Evolutionary conservation across 2,888 invertebrate species (phyloP), one percentile per base, ranked within the genome.

Genomic region (Lycia hirtaria): DNA sequence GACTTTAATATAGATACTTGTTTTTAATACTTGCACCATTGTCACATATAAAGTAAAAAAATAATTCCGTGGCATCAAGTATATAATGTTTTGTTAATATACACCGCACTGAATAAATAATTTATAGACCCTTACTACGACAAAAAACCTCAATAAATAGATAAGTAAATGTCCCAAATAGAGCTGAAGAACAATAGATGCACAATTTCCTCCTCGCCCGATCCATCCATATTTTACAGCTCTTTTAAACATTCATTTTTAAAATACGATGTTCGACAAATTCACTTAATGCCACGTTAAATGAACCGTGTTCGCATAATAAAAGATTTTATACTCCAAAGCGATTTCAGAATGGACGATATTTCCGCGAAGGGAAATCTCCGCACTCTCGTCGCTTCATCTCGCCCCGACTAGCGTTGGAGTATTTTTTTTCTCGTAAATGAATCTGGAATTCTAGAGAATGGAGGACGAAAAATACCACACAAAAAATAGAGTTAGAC

Each of bases 261-360:
- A 82, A 85, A 89, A 87, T 84, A 88, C 85, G 85, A 82, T 87
- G 88, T 89, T 88, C 87, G 83, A 89, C 89, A 89, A 89, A 90
- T 89, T 89, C 89, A 88, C 89, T 90, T 89, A 88, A 88, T 87
- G 87, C 85, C 77, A 83, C 83, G 88, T 87, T 90, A 87, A 91
- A 91, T 89, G 90, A 90, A 91, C 89, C 85, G 87, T 90, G 81
- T 77, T 87, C 81, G 84, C 84, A 87, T 89, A 89, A 89, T 88
- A 91, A 91, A 90, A 89, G 90, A 90, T 87, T 89, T 88, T 88
- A 84, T 85, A 87, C 84, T 86, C 77, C 81, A 85, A 88, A 87
- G 76, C 85, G 87, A 88, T 90, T 89, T 84, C 78, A 80, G 71
- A 86, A 88, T 78, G 83, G 83, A 80, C 83, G 81, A 85, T 88